Evolutionary conservation across 2,797 vertebrate genomes (phyloP).

Genomic region (Scomberomorus guttatus): DNA sequence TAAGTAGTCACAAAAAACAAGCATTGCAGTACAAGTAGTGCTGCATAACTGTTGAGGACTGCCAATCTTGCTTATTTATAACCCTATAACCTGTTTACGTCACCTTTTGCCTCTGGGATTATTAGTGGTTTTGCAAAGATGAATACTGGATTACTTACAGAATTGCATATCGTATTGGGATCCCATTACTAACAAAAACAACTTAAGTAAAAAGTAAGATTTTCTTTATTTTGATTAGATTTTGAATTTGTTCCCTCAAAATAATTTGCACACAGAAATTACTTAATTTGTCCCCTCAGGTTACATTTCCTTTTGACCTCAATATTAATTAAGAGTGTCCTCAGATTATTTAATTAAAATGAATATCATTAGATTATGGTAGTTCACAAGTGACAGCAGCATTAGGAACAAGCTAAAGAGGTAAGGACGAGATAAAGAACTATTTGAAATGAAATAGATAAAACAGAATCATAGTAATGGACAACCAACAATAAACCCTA

Average conservation of each 20-base stretch:
- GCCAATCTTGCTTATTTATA: too few species aligned
- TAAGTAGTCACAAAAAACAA: conserved; percentile 10
- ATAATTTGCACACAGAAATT: not conserved
- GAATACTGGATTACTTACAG: not conserved
- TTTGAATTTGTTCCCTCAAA: too few species aligned
- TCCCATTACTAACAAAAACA: too few species aligned
- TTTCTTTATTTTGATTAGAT: too few species aligned
- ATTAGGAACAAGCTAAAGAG: not conserved
- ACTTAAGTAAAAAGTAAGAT: not conserved
- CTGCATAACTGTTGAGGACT: not conserved
- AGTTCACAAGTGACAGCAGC: not conserved
- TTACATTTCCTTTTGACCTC: too few species aligned
- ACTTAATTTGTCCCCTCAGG: not conserved
- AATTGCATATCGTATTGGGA: too few species aligned
- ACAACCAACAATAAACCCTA: too few species aligned
- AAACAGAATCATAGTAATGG: not conserved
- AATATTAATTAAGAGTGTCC: too few species aligned
- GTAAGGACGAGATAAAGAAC: not conserved
- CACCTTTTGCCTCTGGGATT: conserved; percentile 42
- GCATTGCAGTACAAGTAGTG: not conserved
- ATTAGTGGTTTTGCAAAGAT: not conserved
- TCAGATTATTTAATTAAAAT: too few species aligned
- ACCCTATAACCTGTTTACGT: conserved; percentile 7
- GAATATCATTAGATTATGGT: too few species aligned
- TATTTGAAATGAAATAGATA: not conserved